A percentile compares a stretch with the other conserved stretches of the same genome.
These are phyloP conservation scores for Panthera uncia DNA, from an alignment of 2,113 vertebrate species.

Conservation along the genomic window DNA sequence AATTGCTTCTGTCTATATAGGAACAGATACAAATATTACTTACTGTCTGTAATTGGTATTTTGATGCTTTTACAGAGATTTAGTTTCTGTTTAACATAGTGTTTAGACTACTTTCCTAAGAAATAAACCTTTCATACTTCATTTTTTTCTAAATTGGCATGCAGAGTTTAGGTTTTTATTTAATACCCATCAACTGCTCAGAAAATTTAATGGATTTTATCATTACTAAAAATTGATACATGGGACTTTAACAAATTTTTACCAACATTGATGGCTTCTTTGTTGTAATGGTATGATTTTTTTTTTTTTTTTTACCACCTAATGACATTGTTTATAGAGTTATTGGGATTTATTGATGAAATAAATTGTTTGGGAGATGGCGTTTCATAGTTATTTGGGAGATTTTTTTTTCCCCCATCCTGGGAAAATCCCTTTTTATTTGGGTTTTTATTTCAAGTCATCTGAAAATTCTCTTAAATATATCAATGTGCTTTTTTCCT, in stretches of 20 bases:
- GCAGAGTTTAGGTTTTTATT: slow-evolving; percentile 4
- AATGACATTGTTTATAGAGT: background rate
- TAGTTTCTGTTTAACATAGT: background rate
- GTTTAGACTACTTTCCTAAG: slow-evolving; percentile 26
- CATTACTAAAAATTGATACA: background rate
- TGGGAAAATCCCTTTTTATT: background rate
- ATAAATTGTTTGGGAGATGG: slow-evolving; percentile 18
- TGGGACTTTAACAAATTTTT: background rate
- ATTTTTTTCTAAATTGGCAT: background rate
- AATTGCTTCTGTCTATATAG: background rate
- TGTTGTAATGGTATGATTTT: background rate
- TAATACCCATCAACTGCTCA: background rate
- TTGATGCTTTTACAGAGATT: background rate
- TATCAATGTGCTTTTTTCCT: background rate
- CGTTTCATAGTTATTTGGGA: background rate
- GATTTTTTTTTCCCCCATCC: background rate
- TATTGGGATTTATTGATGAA: slow-evolving; percentile 38
- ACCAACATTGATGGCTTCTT: background rate
- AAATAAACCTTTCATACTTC: background rate
- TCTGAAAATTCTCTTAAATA: background rate
- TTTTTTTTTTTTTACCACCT: background rate
- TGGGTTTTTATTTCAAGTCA: background rate
- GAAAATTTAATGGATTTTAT: slow-evolving; percentile 9
- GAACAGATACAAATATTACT: background rate
- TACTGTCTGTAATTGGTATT: background rate